Percentiles rank a stretch among this genome's conserved stretches.
Evolutionary conservation across 2,797 vertebrate species (phyloP).

Genomic region (Schizopygopsis malacanthus): DNA sequence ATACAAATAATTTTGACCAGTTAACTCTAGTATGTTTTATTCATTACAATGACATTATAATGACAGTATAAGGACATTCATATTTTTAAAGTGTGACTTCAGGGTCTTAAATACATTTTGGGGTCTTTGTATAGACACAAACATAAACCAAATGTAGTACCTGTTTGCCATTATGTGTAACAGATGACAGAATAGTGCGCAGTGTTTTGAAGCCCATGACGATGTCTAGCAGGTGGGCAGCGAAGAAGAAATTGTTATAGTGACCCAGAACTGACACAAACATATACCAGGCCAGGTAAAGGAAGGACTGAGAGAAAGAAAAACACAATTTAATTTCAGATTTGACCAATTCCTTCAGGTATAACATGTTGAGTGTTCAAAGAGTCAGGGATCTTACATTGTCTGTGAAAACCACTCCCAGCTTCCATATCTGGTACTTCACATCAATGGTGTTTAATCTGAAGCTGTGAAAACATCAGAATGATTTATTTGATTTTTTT

Average conservation of each 20-base stretch:
- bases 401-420: constrained; percentile 80
- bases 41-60: neutral
- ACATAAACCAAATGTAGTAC: constrained; percentile 49
- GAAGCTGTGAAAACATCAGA: constrained; percentile 57
- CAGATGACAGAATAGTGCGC: constrained; percentile 80
- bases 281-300: constrained; percentile 81
- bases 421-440: constrained; percentile 81
- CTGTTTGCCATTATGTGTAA: constrained; percentile 83
- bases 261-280: constrained; percentile 77
- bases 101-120: neutral
- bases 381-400: constrained; percentile 67
- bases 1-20: neutral
- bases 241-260: constrained; percentile 83
- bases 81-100: neutral
- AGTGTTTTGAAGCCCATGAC: constrained; percentile 83
- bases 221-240: constrained; percentile 80
- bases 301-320: constrained; percentile 71
- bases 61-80: neutral
- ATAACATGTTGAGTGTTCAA: neutral
- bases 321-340: constrained; percentile 12
- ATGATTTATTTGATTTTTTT: neutral
- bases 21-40: neutral
- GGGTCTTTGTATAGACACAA: constrained; percentile 8
- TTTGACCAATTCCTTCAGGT: neutral
- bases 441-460: constrained; percentile 74